Evolutionary conservation across 1,140 invertebrate species (phyloP).

Genomic region (Aleiodes sp.): DNA sequence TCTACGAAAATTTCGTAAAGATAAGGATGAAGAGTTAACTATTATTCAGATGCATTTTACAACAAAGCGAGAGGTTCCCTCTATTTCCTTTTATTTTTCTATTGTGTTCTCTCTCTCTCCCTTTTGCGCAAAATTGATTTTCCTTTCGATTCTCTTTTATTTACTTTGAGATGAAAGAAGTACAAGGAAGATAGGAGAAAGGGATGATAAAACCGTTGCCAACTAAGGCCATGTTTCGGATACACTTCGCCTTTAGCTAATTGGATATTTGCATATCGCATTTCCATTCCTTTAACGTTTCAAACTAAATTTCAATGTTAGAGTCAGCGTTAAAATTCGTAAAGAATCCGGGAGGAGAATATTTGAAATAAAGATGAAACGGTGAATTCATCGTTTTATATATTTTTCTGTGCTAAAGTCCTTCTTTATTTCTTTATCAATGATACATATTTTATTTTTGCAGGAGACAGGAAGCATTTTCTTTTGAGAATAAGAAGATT

Average conservation of each 20-base stretch:
- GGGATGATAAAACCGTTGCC: slow-evolving; percentile 10
- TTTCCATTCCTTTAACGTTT: slow-evolving; percentile 17
- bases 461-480: no score
- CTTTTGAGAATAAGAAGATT: no score
- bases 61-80: no score
- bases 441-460: not conserved
- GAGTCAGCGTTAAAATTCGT: not conserved
- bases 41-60: no score
- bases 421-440: not conserved
- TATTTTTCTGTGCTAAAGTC: not conserved
- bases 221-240: not conserved
- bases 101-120: no score
- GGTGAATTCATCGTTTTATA: not conserved
- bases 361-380: not conserved
- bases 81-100: no score
- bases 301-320: not conserved
- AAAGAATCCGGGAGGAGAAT: not conserved
- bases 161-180: slow-evolving; percentile 8
- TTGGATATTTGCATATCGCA: slow-evolving; percentile 23
- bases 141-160: not conserved
- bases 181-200: not conserved
- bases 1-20: no score
- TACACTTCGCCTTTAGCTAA: not conserved
- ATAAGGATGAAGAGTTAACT: no score
- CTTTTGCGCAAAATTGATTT: not conserved